Conservation (phyloP, 2,797 vertebrate genomes). For the Xyrichtys novacula region DNA sequence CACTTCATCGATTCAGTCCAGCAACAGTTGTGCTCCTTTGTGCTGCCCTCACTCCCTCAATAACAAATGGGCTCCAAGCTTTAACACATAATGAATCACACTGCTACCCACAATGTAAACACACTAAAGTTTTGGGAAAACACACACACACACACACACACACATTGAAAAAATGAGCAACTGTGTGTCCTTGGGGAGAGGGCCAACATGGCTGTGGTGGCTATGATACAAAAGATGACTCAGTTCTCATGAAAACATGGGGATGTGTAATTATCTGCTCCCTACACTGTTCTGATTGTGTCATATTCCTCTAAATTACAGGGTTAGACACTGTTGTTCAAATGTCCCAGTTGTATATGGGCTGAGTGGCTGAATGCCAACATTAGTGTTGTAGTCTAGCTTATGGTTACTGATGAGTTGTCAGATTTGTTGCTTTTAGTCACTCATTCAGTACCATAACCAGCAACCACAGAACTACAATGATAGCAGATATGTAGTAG, state of each 20-base stretch:
- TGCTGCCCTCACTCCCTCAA: slow-evolving; percentile 25
- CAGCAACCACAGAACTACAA: no score
- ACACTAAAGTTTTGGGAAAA: slow-evolving; percentile 28
- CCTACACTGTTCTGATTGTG: slow-evolving; percentile 25
- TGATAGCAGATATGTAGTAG: no score
- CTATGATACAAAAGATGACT: slow-evolving; percentile 57
- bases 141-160: slow-evolving; percentile 23
- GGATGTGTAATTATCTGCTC: slow-evolving; percentile 20
- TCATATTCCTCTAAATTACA: slow-evolving; percentile 27
- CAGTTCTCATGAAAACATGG: slow-evolving; percentile 38
- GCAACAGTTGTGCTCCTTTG: slow-evolving; percentile 48
- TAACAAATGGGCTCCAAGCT: slow-evolving; percentile 59
- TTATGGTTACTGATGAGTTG: no score
- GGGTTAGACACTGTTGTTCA: slow-evolving; percentile 10
- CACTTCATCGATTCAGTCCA: slow-evolving; percentile 55
- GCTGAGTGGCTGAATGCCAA: background rate
- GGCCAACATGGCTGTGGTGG: slow-evolving; percentile 37
- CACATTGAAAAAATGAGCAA: slow-evolving; percentile 38
- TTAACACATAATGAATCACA: slow-evolving; percentile 70
- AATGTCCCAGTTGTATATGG: background rate
- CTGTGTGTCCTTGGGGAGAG: slow-evolving; percentile 58
- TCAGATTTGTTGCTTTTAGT: no score
- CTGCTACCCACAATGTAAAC: slow-evolving; percentile 52
- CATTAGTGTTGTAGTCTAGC: no score
- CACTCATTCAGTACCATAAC: no score